Base-by-base conservation (phyloP, 1,140 invertebrate species). In the Elymnias hypermnestra region DNA sequence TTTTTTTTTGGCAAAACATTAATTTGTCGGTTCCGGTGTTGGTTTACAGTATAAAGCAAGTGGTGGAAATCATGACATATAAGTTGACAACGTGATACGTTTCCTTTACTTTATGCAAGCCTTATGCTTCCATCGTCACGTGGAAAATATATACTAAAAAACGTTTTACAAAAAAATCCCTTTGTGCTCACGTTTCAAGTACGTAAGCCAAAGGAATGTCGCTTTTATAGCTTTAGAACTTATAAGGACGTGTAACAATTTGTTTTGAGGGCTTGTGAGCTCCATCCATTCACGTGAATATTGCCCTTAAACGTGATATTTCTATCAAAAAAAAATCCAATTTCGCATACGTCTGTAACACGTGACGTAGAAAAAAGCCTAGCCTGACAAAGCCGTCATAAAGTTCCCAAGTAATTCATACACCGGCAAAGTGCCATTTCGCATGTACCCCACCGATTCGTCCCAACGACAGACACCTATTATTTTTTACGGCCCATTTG, bases 401-500 rank as follows among this genome's bases (percentile, higher is more conserved):
- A 78, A 83, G 60, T 78, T 70, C 48, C 61, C 61, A 67, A 83
- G 74, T 78, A 76, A 79, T 72, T 79, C 70, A 78, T 72, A 83
- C 77, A 78, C 53, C 72, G 57, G 64, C 50, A 61, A 71, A 77
- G 62, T 69, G 63, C 62, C 60, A 70, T 72, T 72, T 54, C 53
- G 53, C 41, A 37, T 49, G 41, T 39, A 55, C 57, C 45, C 45
- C 53, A 33, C 39, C 48, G 53, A 58, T 57, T 53, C 8, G 23
- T 2, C 1, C 64, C 43, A 47, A 50, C 63, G 65, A 72, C 71
- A 72, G 60, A 63, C 47, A 57, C 72, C 78, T 81, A 83, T 81
- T 83, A 78, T 81, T 83, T 83, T 81, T 83, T 81, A 83, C 76
- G 71, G 75, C 53, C 72, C 76, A 83, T 83, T 81, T 73, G 78